Percentiles rank a stretch among this genome's conserved stretches.
Evolutionary conservation across 2,888 invertebrate genomes (phyloP).

Genomic region (Chirona hameri): DNA sequence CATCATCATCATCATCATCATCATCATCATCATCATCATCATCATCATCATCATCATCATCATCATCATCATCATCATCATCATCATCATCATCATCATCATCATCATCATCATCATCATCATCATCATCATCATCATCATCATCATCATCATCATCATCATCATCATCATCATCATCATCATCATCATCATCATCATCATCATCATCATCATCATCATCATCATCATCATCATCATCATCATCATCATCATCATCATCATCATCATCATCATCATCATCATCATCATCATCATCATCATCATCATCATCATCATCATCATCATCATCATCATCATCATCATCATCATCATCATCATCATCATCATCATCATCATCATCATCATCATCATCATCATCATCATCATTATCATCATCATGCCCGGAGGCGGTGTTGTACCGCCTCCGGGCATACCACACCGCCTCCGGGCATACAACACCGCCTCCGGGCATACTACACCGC

Average conservation of each 20-base stretch:
- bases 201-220: constrained; percentile 10
- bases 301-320: constrained; percentile 22
- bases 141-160: constrained; percentile 22
- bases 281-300: constrained; percentile 22
- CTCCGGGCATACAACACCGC: too few species aligned
- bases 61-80: constrained; percentile 10
- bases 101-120: not conserved
- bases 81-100: constrained; percentile 10
- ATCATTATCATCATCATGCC: too few species aligned
- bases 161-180: not conserved
- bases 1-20: constrained; percentile 11
- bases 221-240: constrained; percentile 2
- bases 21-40: constrained; percentile 22
- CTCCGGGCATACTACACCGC: too few species aligned
- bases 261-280: constrained; percentile 22
- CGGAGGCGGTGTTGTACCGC: too few species aligned
- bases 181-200: constrained; percentile 2
- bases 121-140: constrained; percentile 22
- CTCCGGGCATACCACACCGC: too few species aligned
- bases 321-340: constrained; percentile 9
- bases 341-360: not conserved
- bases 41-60: constrained; percentile 7
- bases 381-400: not conserved
- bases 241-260: constrained; percentile 22
- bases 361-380: too few species aligned